Conservation (phyloP, 2,113 vertebrate species). For the Brachypteracias leptosomus region DNA sequence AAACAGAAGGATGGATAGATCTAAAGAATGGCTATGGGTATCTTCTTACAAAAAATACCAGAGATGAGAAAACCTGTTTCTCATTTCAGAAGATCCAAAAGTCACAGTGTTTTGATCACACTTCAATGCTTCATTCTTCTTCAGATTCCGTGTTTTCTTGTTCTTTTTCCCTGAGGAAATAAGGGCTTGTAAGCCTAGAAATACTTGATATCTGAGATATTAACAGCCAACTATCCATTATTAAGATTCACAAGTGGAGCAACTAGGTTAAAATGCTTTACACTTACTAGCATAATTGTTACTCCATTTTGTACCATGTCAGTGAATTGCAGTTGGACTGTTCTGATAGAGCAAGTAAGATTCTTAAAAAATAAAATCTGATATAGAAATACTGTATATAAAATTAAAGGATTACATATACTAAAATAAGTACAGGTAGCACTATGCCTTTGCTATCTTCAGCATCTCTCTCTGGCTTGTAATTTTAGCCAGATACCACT, state of each 20-base stretch:
- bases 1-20: background rate
- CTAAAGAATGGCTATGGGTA: background rate
- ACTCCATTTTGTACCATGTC: background rate
- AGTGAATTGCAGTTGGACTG: background rate
- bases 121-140: background rate
- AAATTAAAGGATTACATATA: background rate
- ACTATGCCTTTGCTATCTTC: background rate
- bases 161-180: background rate
- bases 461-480: background rate
- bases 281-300: background rate
- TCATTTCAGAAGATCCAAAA: background rate
- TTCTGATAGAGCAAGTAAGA: background rate
- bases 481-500: background rate
- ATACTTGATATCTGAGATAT: background rate
- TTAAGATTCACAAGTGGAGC: background rate
- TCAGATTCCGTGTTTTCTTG: background rate
- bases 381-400: background rate
- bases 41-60: background rate
- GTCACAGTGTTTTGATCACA: background rate
- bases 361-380: background rate
- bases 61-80: background rate
- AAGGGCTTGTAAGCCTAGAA: background rate
- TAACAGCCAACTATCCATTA: background rate
- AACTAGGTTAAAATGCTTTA: background rate
- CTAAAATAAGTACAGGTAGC: background rate